Base-by-base conservation (phyloP, 1,140 invertebrate genomes). In the Cardiocondyla obscurior region DNA sequence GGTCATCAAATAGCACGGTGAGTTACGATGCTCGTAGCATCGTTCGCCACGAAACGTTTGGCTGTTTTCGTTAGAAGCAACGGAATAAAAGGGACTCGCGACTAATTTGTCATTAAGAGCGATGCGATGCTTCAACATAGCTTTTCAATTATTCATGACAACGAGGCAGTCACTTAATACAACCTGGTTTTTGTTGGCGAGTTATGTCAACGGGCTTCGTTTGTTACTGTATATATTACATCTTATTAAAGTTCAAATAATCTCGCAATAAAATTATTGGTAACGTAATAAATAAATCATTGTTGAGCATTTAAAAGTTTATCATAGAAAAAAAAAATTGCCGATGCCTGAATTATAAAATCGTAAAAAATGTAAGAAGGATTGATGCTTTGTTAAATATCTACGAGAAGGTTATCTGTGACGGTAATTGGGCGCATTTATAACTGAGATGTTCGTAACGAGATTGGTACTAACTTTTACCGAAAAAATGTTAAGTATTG, bases 111-210 rank as follows among this genome's bases (percentile, higher is more conserved):
- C 62, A 79, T 55, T 33, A 51, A 8, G 44, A 77, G 53, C 30
- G 44, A 36, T 36, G 42, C 58, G 62, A 12, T 16, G 22, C 22
- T 39, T 19, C 10, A 67, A 51, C n/a, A 36, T 28, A 10, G 55
- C 74, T 67, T 53, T 69, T 79, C 46, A 53, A 79, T 79, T 67
- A 67, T 79, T 79, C 72, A 76, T 64, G 39, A 14, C 57, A 53
- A 39, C 16, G 44, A 25, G 36, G 46, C 8, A 65, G 22, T 19
- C 33, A 19, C 8, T 53, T 67, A 67, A 51, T 55, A 30, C 16
- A 19, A 12, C 46, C 25, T n/a, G n/a, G 69, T 8, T 79, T 67
- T 10, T 49, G 7, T 16, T 67, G 8, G 49, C 14, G 19, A 39
- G 33, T 77, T 67, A 77, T 44, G 28, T 42, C 7, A 14, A 0